These are phyloP conservation scores for Zele albiditarsus DNA, from an alignment of 2,888 invertebrate genomes.

Conservation along the genomic window DNA sequence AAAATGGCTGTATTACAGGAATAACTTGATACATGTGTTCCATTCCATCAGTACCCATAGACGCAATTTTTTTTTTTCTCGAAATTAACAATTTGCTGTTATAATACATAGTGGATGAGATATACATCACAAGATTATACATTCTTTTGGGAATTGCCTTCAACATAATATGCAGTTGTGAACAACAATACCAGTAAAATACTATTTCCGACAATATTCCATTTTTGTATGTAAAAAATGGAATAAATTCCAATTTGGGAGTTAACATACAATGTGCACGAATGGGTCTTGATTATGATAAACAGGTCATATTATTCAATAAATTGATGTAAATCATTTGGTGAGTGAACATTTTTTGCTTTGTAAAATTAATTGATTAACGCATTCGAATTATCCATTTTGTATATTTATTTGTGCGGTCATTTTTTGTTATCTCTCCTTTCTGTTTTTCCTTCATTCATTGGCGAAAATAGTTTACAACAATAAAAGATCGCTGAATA, in stretches of 20 bases:
- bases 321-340: not conserved
- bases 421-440: not conserved
- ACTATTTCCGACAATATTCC: no score
- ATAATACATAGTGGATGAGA: not conserved
- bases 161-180: no score
- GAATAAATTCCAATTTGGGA: slow-evolving; percentile 5
- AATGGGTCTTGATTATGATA: not conserved
- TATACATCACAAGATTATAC: no score
- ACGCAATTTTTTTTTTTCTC: slow-evolving; percentile 54
- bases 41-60: slow-evolving; percentile 66
- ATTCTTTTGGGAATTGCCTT: no score
- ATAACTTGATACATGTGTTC: slow-evolving; percentile 71
- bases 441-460: slow-evolving; percentile 6
- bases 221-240: not conserved
- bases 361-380: no score
- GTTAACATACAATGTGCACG: not conserved
- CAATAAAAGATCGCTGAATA: not conserved
- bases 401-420: not conserved
- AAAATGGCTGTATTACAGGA: slow-evolving; percentile 72
- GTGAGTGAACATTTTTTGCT: not conserved
- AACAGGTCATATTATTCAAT: not conserved
- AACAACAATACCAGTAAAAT: no score
- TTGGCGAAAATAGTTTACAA: not conserved
- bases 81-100: slow-evolving; percentile 25
- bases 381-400: no score